phyloP scores from a whole-genome alignment of 2,113 vertebrate genomes.

The Meles meles region DNA sequence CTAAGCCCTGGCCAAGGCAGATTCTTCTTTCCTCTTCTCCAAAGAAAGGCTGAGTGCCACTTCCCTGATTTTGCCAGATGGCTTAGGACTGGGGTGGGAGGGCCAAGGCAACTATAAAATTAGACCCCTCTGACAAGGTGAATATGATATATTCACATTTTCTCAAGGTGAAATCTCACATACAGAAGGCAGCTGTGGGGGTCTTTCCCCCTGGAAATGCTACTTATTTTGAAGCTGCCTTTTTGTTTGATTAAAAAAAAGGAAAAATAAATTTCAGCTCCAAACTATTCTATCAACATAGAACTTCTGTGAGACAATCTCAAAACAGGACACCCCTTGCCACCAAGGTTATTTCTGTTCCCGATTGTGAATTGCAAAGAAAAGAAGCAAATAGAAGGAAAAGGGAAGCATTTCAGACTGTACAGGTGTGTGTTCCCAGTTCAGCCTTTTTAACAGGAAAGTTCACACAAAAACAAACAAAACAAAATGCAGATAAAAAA shows the following conservation, averaged over 20 bases:
- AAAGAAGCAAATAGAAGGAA: not conserved
- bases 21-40: not conserved
- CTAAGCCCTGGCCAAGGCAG: too few relatives aligned
- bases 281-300: not conserved
- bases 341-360: not conserved
- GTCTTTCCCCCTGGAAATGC: not conserved
- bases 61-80: not conserved
- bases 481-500: not conserved
- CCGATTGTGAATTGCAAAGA: not conserved
- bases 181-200: not conserved
- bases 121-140: not conserved
- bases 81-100: not conserved
- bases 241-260: not conserved
- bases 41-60: not conserved
- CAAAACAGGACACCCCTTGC: not conserved
- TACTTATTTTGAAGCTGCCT: not conserved
- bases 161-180: too few relatives aligned
- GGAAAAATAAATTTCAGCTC: not conserved
- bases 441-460: not conserved
- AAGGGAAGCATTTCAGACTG: not conserved
- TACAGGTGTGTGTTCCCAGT: not conserved
- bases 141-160: fast-evolving
- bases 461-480: not conserved
- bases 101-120: not conserved
- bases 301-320: not conserved